Conservation (phyloP, 2,113 vertebrate species). For the Tupaia chinensis region DNA sequence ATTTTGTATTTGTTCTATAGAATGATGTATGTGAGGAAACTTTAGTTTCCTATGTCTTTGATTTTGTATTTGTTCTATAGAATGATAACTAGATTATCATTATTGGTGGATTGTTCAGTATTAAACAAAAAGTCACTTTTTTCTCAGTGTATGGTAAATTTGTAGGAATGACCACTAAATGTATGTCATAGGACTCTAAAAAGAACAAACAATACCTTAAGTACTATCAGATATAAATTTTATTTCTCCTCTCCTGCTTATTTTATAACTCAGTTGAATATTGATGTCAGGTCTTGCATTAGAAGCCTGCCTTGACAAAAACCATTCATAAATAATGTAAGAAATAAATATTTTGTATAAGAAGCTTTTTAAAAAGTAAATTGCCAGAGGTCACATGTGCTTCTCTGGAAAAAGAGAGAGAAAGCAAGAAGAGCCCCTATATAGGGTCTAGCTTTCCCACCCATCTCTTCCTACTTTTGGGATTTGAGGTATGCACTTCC, state of each 20-base stretch:
- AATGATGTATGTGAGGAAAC: neutral
- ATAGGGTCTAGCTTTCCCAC: too few species aligned
- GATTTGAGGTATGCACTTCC: too few species aligned
- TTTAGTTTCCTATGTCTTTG: neutral
- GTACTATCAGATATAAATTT: neutral
- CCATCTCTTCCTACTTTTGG: too few species aligned
- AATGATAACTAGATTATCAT: neutral
- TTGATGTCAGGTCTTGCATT: neutral
- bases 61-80: neutral
- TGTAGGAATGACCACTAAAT: neutral
- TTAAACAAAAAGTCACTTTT: neutral
- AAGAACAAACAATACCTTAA: neutral
- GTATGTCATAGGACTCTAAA: neutral
- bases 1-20: neutral
- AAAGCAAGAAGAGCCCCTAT: accelerated
- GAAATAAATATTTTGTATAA: neutral
- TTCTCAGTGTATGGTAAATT: neutral
- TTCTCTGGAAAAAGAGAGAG: too few species aligned
- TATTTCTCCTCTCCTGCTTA: neutral
- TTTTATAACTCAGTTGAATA: neutral
- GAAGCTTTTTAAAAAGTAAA: neutral
- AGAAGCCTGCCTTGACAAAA: neutral
- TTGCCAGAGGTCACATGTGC: too few species aligned
- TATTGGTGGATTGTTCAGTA: neutral
- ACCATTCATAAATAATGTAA: neutral